A percentile compares a stretch with the other conserved stretches of the same genome.
Conservation (phyloP, 2,888 invertebrate genomes). For the Macrophya annulata region DNA sequence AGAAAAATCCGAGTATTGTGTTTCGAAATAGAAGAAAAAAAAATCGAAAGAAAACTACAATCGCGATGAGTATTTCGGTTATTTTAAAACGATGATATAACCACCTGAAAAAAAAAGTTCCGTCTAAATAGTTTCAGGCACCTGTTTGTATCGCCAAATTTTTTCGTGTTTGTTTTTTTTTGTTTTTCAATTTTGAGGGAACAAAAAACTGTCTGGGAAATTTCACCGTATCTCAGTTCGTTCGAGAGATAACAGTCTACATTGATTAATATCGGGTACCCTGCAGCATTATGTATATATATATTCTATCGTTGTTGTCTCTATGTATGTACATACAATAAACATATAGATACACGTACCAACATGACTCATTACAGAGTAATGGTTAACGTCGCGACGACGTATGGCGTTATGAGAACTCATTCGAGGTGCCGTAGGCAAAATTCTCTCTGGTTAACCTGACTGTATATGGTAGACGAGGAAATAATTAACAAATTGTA, state of each 20-base stretch:
- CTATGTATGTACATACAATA: background rate
- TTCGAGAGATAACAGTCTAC: constrained; percentile 26
- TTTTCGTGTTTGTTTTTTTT: background rate
- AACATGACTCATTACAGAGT: background rate
- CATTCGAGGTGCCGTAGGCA: background rate
- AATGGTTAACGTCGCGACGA: background rate
- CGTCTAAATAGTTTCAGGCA: background rate
- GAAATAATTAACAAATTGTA: background rate
- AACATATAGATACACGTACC: background rate
- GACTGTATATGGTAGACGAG: background rate
- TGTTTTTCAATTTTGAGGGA: too few relatives aligned
- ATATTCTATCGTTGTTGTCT: background rate
- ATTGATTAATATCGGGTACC: constrained; percentile 14
- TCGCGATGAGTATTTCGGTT: background rate
- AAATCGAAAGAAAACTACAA: background rate
- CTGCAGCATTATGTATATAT: background rate
- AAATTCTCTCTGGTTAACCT: background rate
- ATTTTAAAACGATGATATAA: background rate
- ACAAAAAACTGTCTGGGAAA: constrained; percentile 2
- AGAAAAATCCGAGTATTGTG: background rate
- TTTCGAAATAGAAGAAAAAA: background rate
- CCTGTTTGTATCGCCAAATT: background rate
- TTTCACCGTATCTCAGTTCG: constrained; percentile 12
- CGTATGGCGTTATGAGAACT: background rate
- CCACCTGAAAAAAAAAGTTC: background rate